Conservation (phyloP, 2,888 invertebrate genomes). For the Diaprepes abbreviatus region DNA sequence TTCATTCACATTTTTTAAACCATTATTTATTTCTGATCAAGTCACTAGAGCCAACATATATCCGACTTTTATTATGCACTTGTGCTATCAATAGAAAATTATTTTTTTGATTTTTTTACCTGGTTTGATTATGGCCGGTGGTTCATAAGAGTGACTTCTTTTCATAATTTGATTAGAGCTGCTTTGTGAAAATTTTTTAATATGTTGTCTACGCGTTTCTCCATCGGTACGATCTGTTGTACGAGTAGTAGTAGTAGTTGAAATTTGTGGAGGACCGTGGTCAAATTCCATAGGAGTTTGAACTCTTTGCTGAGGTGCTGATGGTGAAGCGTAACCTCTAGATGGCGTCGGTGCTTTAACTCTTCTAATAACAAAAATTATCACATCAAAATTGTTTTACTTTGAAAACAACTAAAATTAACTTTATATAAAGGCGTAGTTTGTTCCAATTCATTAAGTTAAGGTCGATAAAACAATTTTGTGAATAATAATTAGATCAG, state of each 20-base stretch:
- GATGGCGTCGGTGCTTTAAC: constrained; percentile 71
- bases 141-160: constrained; percentile 59
- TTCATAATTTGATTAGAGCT: constrained; percentile 59
- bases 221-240: constrained; percentile 52
- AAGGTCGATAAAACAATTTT: too few species aligned
- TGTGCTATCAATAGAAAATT: too few species aligned
- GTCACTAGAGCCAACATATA: too few species aligned
- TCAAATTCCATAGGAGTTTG: constrained; percentile 76
- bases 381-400: too few species aligned
- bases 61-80: too few species aligned
- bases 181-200: constrained; percentile 59
- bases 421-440: too few species aligned
- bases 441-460: too few species aligned
- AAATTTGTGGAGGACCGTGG: constrained; percentile 67
- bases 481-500: too few species aligned
- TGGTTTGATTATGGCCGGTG: constrained; percentile 65
- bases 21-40: too few species aligned
- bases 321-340: constrained; percentile 15
- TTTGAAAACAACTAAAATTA: too few species aligned
- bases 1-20: too few species aligned
- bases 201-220: constrained; percentile 52
- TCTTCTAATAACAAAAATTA: constrained; percentile 58
- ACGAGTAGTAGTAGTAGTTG: constrained; percentile 59
- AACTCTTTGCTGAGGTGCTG: constrained; percentile 61
- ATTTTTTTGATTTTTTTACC: constrained; percentile 55